Evolutionary conservation across 2,113 vertebrate genomes (phyloP).

Genomic region (Zootoca vivipara): DNA sequence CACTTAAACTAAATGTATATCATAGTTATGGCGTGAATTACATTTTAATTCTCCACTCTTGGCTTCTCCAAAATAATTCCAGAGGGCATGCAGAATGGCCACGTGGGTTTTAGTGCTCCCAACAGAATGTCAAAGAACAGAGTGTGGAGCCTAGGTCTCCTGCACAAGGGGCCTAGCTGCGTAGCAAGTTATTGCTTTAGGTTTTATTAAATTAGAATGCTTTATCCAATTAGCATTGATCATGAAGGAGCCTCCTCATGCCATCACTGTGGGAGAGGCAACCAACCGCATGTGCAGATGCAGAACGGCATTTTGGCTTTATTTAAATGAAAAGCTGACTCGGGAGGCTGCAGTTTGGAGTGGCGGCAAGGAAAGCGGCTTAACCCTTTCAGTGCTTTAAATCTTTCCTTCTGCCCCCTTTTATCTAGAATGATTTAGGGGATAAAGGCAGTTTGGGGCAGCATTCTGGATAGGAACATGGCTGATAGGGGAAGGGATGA

Average conservation of each 20-base stretch:
- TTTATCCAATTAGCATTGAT: not conserved
- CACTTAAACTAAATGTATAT: conserved; percentile 40
- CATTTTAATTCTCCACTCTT: conserved; percentile 34
- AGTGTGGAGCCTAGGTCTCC: not conserved
- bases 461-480: not conserved
- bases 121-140: not conserved
- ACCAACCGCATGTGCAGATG: not conserved
- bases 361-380: not conserved
- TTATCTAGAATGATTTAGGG: not conserved
- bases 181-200: not conserved
- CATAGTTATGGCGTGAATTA: conserved; percentile 31
- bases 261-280: not conserved
- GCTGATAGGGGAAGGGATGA: not conserved
- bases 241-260: not conserved
- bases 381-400: not conserved
- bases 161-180: too few species aligned
- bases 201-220: not conserved
- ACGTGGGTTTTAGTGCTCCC: not conserved
- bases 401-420: not conserved
- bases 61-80: not conserved
- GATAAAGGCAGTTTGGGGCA: not conserved
- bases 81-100: not conserved
- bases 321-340: not conserved
- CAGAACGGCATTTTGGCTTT: not conserved
- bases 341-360: not conserved